Evolutionary conservation across 2,113 vertebrate species (phyloP).

Genomic region (Macroglossus sobrinus): DNA sequence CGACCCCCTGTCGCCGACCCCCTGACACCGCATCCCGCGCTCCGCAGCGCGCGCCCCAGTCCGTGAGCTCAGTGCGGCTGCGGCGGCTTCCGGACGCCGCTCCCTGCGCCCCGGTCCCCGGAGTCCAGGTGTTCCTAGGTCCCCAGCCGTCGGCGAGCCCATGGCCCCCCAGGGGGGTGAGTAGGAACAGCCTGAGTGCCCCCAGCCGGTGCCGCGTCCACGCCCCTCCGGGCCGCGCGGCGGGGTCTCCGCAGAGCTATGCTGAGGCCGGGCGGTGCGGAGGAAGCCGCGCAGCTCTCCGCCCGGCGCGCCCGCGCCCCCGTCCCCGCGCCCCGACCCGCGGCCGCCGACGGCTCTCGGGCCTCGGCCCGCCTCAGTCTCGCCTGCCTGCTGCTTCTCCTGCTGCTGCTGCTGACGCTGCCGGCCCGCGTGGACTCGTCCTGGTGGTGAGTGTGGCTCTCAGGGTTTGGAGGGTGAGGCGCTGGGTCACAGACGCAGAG

Average conservation of each 20-base stretch:
- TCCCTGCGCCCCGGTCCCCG: background rate
- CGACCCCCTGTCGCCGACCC: slow-evolving; percentile 39
- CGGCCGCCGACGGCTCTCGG: slow-evolving; percentile 77
- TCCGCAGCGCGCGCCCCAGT: background rate
- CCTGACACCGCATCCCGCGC: background rate
- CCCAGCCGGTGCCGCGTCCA: slow-evolving; percentile 38
- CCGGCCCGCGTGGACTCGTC: slow-evolving; percentile 93
- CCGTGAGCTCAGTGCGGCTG: background rate
- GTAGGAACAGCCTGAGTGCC: slow-evolving; percentile 49
- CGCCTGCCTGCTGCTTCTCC: slow-evolving; percentile 78
- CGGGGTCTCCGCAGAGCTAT: slow-evolving; percentile 76
- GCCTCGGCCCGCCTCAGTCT: slow-evolving; percentile 78
- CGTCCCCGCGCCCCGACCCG: background rate
- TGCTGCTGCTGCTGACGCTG: slow-evolving; percentile 90
- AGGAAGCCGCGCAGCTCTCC: slow-evolving; percentile 73
- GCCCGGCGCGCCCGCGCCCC: slow-evolving; percentile 46
- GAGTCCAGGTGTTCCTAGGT: background rate
- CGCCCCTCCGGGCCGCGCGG: slow-evolving; percentile 50
- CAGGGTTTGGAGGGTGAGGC: background rate
- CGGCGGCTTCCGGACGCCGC: slow-evolving; percentile 5
- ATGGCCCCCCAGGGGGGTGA: slow-evolving; percentile 70
- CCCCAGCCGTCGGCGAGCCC: background rate
- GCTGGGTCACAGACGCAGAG: background rate
- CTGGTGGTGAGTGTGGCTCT: slow-evolving; percentile 92
- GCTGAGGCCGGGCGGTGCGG: slow-evolving; percentile 82